phyloP scores from a whole-genome alignment of 2,888 invertebrate species.

The Zeuzera pyrina region DNA sequence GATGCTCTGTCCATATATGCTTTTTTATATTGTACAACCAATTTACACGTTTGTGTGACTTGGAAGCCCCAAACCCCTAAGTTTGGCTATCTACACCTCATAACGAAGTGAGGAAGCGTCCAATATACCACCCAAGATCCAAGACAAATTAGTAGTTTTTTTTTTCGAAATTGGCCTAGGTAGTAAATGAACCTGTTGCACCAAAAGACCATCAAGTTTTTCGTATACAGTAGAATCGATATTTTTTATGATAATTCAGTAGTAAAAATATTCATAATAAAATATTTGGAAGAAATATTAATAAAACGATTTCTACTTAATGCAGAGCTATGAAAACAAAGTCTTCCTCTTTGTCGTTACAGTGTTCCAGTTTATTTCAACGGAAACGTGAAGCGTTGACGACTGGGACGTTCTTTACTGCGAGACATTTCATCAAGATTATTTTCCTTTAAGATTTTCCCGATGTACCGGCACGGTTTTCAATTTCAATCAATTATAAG shows the following conservation, averaged over 20 bases:
- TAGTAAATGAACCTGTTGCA: no score
- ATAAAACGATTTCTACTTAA: constrained; percentile 46
- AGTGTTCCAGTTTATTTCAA: constrained; percentile 39
- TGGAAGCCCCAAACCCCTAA: no score
- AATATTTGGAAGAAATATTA: constrained; percentile 27
- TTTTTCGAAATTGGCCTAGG: no score
- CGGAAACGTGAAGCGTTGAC: constrained; percentile 29
- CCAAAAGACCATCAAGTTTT: background rate
- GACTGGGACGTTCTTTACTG: constrained; percentile 44
- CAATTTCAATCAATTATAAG: constrained; percentile 40
- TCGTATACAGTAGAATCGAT: background rate
- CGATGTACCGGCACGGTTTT: constrained; percentile 27
- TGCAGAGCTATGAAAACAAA: constrained; percentile 40
- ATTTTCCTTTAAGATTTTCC: constrained; percentile 48
- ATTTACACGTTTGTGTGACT: no score
- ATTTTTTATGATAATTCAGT: constrained; percentile 18
- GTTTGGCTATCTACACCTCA: no score
- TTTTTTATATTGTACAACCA: no score
- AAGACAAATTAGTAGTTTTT: no score
- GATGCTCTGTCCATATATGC: no score
- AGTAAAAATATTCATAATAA: constrained; percentile 18
- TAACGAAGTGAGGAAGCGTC: no score
- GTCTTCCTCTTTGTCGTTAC: constrained; percentile 35
- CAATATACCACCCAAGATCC: no score
- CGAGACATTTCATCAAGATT: constrained; percentile 59